phyloP scores from a whole-genome alignment of 2,888 invertebrate species.

The Teinopalpus imperialis region DNA sequence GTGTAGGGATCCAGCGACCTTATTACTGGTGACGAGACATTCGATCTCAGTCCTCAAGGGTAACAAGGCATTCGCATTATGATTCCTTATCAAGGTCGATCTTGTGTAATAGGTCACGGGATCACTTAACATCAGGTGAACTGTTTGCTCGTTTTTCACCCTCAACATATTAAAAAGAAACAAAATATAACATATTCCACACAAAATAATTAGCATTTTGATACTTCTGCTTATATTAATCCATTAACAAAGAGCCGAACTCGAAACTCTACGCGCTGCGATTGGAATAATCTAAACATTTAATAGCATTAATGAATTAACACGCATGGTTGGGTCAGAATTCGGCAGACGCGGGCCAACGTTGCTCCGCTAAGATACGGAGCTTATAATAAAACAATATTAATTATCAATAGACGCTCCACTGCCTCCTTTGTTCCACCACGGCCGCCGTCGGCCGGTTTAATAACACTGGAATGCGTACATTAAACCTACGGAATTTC shows the following conservation, averaged over 20 bases:
- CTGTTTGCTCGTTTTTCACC: too few species aligned
- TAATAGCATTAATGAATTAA: conserved; percentile 58
- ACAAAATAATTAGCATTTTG: not conserved
- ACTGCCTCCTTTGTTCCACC: conserved; percentile 47
- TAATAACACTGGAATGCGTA: conserved; percentile 70
- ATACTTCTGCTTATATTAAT: not conserved
- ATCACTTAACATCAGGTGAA: too few species aligned
- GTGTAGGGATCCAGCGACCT: too few species aligned
- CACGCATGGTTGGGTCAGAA: conserved; percentile 53
- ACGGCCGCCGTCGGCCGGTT: conserved; percentile 37
- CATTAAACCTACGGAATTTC: conserved; percentile 64
- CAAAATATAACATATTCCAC: too few species aligned
- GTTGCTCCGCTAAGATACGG: conserved; percentile 55
- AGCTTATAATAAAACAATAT: conserved; percentile 74
- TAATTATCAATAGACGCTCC: conserved; percentile 62
- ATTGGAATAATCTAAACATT: conserved; percentile 46
- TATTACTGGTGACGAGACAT: too few species aligned
- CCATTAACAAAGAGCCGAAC: conserved; percentile 1
- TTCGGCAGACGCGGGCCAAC: conserved; percentile 38
- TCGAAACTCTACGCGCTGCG: conserved; percentile 6
- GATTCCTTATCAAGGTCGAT: too few species aligned
- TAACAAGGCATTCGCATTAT: too few species aligned
- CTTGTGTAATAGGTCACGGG: too few species aligned
- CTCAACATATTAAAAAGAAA: too few species aligned
- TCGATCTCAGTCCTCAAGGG: too few species aligned